These are phyloP conservation scores for Apis laboriosa DNA, from an alignment of 1,140 invertebrate species.

Conservation along the genomic window DNA sequence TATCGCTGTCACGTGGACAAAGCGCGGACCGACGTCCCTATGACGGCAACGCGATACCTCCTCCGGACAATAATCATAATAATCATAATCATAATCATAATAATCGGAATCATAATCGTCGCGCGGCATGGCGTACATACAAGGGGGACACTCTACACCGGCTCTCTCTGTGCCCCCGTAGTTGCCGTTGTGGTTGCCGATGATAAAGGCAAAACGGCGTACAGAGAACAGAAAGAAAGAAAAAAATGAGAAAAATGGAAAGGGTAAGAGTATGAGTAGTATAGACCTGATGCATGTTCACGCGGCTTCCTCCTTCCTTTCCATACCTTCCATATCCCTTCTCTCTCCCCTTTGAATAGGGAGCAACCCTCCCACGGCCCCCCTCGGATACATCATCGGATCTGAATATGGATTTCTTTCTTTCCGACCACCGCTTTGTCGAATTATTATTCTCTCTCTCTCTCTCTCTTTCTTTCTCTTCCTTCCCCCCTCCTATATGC, in stretches of 20 bases:
- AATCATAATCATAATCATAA: slow-evolving; percentile 54
- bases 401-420: slow-evolving; percentile 74
- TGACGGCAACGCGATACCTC: slow-evolving; percentile 75
- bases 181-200: not conserved
- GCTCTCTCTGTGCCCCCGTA: not conserved
- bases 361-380: slow-evolving; percentile 26
- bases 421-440: slow-evolving; percentile 69
- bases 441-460: slow-evolving; percentile 62
- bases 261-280: not conserved
- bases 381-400: slow-evolving; percentile 69
- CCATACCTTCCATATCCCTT: not conserved
- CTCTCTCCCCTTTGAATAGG: slow-evolving; percentile 34
- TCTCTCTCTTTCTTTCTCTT: too few species aligned
- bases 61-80: slow-evolving; percentile 42
- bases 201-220: slow-evolving; percentile 36
- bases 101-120: slow-evolving; percentile 67
- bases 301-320: slow-evolving; percentile 21
- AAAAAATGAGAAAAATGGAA: not conserved
- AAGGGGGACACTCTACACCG: too few species aligned
- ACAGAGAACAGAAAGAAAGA: not conserved
- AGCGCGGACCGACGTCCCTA: slow-evolving; percentile 70
- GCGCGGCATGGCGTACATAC: not conserved
- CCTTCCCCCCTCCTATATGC: not conserved
- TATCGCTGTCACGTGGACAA: slow-evolving; percentile 75
- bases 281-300: not conserved